Evolutionary conservation across 2,113 vertebrate genomes (phyloP).

Genomic region (Phalacrocorax pelagicus): DNA sequence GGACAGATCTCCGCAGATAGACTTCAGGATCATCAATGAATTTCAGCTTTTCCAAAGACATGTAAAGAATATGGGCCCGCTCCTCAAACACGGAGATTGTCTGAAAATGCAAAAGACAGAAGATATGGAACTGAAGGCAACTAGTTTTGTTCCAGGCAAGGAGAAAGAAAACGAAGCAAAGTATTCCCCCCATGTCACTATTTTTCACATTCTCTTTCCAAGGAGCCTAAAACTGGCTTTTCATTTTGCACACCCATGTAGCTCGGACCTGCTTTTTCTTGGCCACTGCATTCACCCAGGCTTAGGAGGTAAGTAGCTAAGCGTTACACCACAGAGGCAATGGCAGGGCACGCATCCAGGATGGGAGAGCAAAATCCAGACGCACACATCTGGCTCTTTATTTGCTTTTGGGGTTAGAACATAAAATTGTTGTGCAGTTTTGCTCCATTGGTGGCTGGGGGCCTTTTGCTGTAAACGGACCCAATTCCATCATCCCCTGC

Average conservation of each 20-base stretch:
- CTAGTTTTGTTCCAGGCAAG: not conserved
- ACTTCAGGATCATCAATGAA: slow-evolving; percentile 96
- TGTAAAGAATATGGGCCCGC: slow-evolving; percentile 91
- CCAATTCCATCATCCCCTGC: not conserved
- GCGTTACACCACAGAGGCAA: not conserved
- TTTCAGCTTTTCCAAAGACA: slow-evolving; percentile 95
- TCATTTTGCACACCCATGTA: not conserved
- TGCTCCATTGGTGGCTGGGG: not conserved
- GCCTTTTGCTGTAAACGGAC: not conserved
- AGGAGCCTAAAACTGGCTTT: not conserved
- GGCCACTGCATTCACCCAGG: not conserved
- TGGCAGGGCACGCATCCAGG: not conserved
- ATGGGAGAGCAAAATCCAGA: not conserved
- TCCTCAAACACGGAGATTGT: slow-evolving; percentile 90
- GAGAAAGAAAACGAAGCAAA: not conserved
- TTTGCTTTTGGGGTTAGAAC: not conserved
- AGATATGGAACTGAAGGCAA: not conserved
- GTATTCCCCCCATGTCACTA: not conserved
- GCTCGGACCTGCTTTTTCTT: not conserved
- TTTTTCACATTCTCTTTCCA: not conserved
- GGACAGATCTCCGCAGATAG: slow-evolving; percentile 92
- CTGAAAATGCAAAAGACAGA: slow-evolving; percentile 68
- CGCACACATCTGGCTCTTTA: not conserved
- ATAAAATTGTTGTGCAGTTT: not conserved
- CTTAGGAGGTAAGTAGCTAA: not conserved